phyloP scores from a whole-genome alignment of 2,888 invertebrate species.

The Mythimna pallens region DNA sequence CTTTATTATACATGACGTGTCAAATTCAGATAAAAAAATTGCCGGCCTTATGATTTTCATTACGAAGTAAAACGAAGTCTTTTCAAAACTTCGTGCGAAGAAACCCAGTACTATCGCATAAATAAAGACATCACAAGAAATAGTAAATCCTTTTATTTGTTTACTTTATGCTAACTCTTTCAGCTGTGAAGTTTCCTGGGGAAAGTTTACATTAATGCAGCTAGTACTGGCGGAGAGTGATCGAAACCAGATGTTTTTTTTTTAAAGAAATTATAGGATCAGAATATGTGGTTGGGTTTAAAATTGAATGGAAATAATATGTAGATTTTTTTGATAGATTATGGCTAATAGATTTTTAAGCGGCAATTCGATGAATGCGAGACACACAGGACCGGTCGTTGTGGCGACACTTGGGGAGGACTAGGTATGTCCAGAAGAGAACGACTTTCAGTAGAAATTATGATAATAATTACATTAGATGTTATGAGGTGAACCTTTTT shows the following conservation, averaged over 20 bases:
- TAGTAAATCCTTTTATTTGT: conserved; percentile 65
- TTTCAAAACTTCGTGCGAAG: conserved; percentile 47
- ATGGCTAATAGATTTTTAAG: background rate
- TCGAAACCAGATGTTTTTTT: conserved; percentile 54
- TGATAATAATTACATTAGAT: background rate
- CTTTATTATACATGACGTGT: conserved; percentile 1
- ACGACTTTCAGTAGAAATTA: too few species aligned
- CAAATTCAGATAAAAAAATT: conserved; percentile 9
- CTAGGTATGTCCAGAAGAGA: too few species aligned
- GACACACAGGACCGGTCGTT: too few species aligned
- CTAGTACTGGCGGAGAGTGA: conserved; percentile 43
- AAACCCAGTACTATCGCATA: conserved; percentile 39
- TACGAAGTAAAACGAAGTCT: conserved; percentile 20
- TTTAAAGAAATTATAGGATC: conserved; percentile 26
- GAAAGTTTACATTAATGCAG: conserved; percentile 57
- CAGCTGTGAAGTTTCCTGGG: conserved; percentile 44
- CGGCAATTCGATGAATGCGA: too few species aligned
- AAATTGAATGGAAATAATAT: conserved; percentile 15
- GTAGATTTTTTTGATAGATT: background rate
- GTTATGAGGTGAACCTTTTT: background rate
- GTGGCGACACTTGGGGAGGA: too few species aligned
- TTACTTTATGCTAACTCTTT: conserved; percentile 53
- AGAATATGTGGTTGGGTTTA: background rate
- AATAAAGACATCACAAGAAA: conserved; percentile 65
- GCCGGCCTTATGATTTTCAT: conserved; percentile 1